Evolutionary conservation across 2,113 vertebrate genomes (phyloP), one percentile per base, ranked within the genome.

Genomic region (Plectropomus leopardus): DNA sequence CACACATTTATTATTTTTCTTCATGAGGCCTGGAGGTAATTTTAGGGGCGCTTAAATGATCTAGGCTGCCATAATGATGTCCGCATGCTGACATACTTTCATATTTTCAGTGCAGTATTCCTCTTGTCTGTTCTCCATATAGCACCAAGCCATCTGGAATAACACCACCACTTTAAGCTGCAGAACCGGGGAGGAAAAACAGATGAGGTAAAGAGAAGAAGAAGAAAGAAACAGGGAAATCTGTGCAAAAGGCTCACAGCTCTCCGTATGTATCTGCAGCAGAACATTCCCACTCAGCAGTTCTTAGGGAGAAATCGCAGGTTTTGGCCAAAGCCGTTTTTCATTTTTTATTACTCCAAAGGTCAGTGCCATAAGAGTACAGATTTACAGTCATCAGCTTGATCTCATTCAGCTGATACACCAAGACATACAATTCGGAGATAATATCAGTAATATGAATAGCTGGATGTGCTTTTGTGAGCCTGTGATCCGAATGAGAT

Each of bases 41-140:
- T 90, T 88, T 75, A 50, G 70, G 67, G 73, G 59, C 7, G 61
- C 87, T 84, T 82, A 80, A 88, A 89, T 88, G 88, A 90, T 88
- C 78, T 75, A 26, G 57, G 83, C 85, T 82, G 72, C 78, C 71
- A 77, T 92, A 92, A 91, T 91, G 84, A 86, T 78, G 82, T 92
- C 85, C 82, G 64, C 80, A 91, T 92, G 88, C 75, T 83, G 82
- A 86, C 83, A 87, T 84, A 83, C 89, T 87, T 89, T 87, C 80
- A 89, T 86, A 83, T 90, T 89, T 87, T 85, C 78, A 84, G 69
- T 82, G 60, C 90, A 77, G 84, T 88, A 83, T 88, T 82, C 71
- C 51, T 74, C 75, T 79, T 86, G 80, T 86, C 80, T 85, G 79
- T 61, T 83, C 72, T 84, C 78, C 55, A 71, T 71, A 83, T 36